These are phyloP conservation scores for Apodemus sylvaticus DNA, from an alignment of 2,113 vertebrate genomes.

Conservation along the genomic window DNA sequence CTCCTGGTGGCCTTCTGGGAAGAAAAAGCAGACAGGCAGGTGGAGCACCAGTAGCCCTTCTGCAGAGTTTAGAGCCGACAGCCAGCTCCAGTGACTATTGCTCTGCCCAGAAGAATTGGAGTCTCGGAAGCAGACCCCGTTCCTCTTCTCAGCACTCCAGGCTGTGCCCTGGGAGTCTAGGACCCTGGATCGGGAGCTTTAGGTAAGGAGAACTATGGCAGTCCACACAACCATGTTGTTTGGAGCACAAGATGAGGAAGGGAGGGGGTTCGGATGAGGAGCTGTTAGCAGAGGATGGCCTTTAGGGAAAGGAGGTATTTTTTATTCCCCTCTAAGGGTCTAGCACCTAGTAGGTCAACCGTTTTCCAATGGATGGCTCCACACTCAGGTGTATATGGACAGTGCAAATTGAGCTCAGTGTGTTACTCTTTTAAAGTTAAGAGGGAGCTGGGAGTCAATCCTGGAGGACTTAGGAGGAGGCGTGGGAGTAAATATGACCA, in stretches of 20 bases:
- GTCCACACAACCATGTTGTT: neutral
- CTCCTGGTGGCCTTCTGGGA: conserved; percentile 48
- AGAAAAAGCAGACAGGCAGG: conserved; percentile 30
- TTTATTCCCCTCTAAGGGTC: neutral
- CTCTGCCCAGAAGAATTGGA: neutral
- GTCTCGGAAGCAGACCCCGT: neutral
- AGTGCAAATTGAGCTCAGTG: neutral
- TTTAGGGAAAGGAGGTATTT: no score
- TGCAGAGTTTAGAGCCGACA: neutral
- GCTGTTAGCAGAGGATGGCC: neutral
- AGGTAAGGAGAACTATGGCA: neutral
- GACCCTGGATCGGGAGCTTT: neutral
- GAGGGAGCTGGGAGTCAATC: neutral
- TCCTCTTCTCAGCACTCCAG: fast-evolving
- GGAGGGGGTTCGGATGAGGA: neutral
- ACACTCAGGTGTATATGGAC: neutral
- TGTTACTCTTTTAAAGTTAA: neutral
- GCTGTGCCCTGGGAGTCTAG: neutral
- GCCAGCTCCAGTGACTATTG: neutral
- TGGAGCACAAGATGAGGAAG: neutral
- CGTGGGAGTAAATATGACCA: neutral
- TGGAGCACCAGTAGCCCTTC: neutral
- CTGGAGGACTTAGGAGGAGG: neutral
- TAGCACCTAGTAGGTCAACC: neutral
- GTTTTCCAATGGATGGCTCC: neutral